A percentile compares a stretch with the other conserved stretches of the same genome.
These are phyloP conservation scores for Ahaetulla prasina DNA, from an alignment of 2,113 vertebrate genomes.

Conservation along the genomic window DNA sequence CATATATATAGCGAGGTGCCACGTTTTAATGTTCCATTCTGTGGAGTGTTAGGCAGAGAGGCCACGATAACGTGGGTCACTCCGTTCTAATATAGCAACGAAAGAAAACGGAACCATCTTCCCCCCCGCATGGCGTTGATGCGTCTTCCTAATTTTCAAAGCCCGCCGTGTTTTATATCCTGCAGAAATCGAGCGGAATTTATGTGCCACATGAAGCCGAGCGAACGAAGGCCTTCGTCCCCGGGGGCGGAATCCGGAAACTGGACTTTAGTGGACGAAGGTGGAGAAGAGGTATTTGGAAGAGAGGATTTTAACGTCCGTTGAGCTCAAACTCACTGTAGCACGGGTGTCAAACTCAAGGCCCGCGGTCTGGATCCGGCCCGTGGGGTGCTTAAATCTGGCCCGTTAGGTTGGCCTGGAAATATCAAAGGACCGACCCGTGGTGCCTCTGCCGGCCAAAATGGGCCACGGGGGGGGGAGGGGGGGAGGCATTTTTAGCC, in stretches of 20 bases:
- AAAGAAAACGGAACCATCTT: neutral
- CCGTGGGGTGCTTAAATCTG: no score
- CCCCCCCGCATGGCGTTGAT: neutral
- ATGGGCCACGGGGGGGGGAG: no score
- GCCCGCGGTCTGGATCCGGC: no score
- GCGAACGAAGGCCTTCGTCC: constrained; percentile 72
- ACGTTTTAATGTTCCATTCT: no score
- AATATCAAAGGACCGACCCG: no score
- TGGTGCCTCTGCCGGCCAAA: no score
- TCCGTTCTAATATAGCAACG: neutral
- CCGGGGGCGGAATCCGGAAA: constrained; percentile 84
- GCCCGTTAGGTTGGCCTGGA: no score
- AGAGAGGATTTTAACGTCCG: neutral
- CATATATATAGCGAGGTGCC: no score
- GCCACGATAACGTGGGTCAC: no score
- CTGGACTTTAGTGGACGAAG: constrained; percentile 96
- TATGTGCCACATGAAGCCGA: constrained; percentile 89
- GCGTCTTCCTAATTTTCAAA: neutral
- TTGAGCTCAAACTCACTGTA: neutral
- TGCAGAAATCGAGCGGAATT: constrained; percentile 87
- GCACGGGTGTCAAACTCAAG: no score
- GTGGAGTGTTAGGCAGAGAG: no score
- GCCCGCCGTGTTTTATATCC: constrained; percentile 1
- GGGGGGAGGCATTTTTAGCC: no score
- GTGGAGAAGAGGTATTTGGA: constrained; percentile 88